Evolutionary conservation across 2,113 vertebrate genomes (phyloP), one percentile per base, ranked within the genome.

Genomic region (Datnioides undecimradiatus): DNA sequence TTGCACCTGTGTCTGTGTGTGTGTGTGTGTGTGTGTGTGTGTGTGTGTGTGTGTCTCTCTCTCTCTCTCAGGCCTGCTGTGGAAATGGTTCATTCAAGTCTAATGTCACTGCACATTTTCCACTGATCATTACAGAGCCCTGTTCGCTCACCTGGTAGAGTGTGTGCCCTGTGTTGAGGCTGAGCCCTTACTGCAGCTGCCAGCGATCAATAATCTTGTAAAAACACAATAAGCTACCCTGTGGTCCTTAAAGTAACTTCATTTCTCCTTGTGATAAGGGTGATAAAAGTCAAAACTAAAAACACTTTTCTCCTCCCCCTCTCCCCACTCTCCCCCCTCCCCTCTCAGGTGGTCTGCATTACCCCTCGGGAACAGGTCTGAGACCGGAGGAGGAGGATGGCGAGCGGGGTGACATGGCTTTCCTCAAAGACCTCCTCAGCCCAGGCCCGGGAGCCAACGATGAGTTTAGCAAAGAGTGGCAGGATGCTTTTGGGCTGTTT

Each of bases 351-450:
- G 46, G n/a, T 13, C 41, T 11, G 0, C 31, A 29, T 17, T 23
- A 38, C 27, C 14, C 63, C 12, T 41, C 83, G n/a, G 81, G 65
- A 40, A 74, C 59, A 2, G 85, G 48, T 0, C 80, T 36, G 65
- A 92, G 25, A 43, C 62, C 31, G 36, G 94, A 92, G 55, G 31
- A 93, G 33, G 95, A 96, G 23, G 94, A 93, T 12, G 90, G 91
- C 48, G 95, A 96, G 65, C 90, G 83, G 19, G 86, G 92, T 0
- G 95, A 96, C 88, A 93, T 97, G 86, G 94, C 94, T 3, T 97
- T 97, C 85, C 91, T 97, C 63, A 91, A 94, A 83, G 95, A 92
- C 70, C 92, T 96, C n/a, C 65, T 94, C 34, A 95, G 89, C 76
- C 91, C 93, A 0, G 84, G 91, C 31, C 87, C 90, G 5, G 88